A percentile compares a stretch with the other conserved stretches of the same genome.
phyloP scores from a whole-genome alignment of 2,797 vertebrate genomes.

The Intellagama lesueurii region DNA sequence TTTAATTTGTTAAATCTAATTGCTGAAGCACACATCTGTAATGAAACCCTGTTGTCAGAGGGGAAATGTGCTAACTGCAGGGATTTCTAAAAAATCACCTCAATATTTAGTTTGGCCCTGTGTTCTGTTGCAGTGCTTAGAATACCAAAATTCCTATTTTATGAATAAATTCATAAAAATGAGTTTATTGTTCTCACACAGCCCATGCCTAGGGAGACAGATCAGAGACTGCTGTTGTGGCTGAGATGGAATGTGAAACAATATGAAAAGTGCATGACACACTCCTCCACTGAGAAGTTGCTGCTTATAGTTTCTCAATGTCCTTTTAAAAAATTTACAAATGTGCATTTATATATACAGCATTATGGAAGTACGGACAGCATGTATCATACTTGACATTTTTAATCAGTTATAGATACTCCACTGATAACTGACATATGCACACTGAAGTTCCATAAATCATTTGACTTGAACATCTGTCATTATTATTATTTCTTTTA shows the following conservation, averaged over 20 bases:
- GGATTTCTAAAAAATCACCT: too few species aligned
- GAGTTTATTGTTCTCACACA: neutral
- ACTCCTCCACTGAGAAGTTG: fast-evolving
- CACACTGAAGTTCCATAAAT: slow-evolving; percentile 44
- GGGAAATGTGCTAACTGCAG: too few species aligned
- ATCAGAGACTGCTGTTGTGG: neutral
- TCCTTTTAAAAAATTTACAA: slow-evolving; percentile 53
- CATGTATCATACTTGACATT: slow-evolving; percentile 60
- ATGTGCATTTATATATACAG: slow-evolving; percentile 67
- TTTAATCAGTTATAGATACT: slow-evolving; percentile 55
- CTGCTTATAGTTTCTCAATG: neutral
- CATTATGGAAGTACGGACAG: slow-evolving; percentile 60
- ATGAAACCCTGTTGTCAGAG: too few species aligned
- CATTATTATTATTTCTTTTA: slow-evolving; percentile 24
- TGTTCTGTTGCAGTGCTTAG: neutral
- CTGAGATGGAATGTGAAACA: slow-evolving; percentile 1
- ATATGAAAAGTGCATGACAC: slow-evolving; percentile 40
- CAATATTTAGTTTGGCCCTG: too few species aligned
- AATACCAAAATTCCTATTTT: neutral
- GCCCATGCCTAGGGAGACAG: neutral
- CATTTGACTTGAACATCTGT: slow-evolving; percentile 41
- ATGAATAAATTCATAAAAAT: neutral
- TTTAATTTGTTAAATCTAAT: too few species aligned
- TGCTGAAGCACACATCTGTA: too few species aligned
- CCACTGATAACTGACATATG: slow-evolving; percentile 71